These are phyloP conservation scores for Rhagoletis pomonella DNA, from an alignment of 1,140 invertebrate species.

Conservation along the genomic window DNA sequence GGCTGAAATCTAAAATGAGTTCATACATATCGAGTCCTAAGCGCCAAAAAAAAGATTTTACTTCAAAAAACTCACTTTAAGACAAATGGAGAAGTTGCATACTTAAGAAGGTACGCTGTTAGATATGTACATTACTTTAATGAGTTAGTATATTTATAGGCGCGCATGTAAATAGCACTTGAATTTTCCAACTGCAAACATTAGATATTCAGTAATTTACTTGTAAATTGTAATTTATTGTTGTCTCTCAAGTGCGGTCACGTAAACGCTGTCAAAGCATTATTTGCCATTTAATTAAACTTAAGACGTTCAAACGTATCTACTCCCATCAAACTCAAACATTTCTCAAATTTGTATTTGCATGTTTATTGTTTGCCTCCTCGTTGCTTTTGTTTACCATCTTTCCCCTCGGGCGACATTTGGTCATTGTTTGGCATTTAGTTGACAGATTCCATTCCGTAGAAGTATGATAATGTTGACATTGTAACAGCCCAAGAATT, in stretches of 20 bases:
- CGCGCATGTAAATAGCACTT: no score
- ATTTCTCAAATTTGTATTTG: not conserved
- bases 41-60: no score
- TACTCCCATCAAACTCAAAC: no score
- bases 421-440: not conserved
- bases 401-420: not conserved
- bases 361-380: not conserved
- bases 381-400: not conserved
- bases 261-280: not conserved
- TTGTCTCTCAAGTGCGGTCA: not conserved
- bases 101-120: no score
- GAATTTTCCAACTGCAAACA: no score
- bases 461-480: not conserved
- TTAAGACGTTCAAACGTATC: not conserved
- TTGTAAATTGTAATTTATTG: not conserved
- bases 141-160: no score
- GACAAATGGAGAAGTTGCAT: no score
- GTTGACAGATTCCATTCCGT: not conserved
- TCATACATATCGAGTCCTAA: no score
- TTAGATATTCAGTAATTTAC: no score
- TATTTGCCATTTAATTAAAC: conserved; percentile 3
- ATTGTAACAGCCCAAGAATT: not conserved
- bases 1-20: no score
- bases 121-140: no score
- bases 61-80: no score